A percentile compares a stretch with the other conserved stretches of the same genome.
These are phyloP conservation scores for Opisthograptis luteolata DNA, from an alignment of 2,888 invertebrate species.

Conservation along the genomic window DNA sequence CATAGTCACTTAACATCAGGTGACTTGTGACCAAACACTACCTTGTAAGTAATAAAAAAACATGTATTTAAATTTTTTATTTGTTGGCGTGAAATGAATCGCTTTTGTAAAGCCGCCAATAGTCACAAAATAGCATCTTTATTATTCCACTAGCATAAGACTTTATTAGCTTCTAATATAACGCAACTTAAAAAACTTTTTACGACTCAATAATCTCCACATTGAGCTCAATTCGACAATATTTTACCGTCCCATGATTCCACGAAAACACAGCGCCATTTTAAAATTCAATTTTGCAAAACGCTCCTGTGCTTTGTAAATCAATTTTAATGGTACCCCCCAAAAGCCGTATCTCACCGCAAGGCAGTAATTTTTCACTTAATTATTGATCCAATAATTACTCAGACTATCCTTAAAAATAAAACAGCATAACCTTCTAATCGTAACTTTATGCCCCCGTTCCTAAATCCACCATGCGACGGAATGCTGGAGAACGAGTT, in stretches of 20 bases:
- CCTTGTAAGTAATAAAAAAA: too few species aligned
- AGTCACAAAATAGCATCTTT: too few species aligned
- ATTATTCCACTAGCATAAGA: too few species aligned
- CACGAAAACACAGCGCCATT: slow-evolving; percentile 26
- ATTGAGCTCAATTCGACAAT: background rate
- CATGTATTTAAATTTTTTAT: too few species aligned
- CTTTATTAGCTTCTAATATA: too few species aligned
- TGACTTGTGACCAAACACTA: too few species aligned
- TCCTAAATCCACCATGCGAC: slow-evolving; percentile 83
- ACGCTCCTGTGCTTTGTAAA: slow-evolving; percentile 46
- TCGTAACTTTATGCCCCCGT: slow-evolving; percentile 83
- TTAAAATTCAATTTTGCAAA: slow-evolving; percentile 41
- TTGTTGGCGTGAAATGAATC: too few species aligned
- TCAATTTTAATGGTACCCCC: slow-evolving; percentile 50
- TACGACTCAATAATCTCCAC: slow-evolving; percentile 7
- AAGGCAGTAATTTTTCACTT: slow-evolving; percentile 58
- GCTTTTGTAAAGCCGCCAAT: too few species aligned
- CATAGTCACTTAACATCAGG: too few species aligned
- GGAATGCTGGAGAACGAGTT: slow-evolving; percentile 83
- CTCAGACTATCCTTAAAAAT: slow-evolving; percentile 72
- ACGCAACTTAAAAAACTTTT: background rate
- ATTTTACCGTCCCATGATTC: slow-evolving; percentile 13
- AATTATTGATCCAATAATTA: slow-evolving; percentile 61
- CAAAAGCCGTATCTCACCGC: slow-evolving; percentile 43
- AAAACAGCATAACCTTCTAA: slow-evolving; percentile 81